Conservation (phyloP, 1,140 invertebrate species). For the Drosophila chauvacae region DNA sequence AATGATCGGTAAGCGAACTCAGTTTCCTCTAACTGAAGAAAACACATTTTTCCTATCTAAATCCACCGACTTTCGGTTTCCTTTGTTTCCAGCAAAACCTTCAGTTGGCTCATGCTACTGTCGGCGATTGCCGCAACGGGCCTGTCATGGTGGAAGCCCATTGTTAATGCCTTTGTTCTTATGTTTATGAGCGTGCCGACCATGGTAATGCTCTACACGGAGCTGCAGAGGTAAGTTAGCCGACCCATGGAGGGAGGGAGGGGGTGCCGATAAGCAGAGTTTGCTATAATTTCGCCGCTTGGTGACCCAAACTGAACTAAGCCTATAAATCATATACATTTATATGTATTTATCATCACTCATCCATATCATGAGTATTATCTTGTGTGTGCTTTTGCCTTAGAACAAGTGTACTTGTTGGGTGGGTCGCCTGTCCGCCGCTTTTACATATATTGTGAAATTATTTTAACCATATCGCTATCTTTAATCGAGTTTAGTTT, state of each 20-base stretch:
- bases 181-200: constrained; percentile 91
- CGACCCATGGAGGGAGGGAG: background rate
- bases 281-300: constrained; percentile 30
- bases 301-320: constrained; percentile 27
- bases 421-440: background rate
- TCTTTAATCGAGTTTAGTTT: constrained; percentile 32
- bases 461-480: constrained; percentile 40
- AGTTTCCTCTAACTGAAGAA: constrained; percentile 7
- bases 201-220: constrained; percentile 88
- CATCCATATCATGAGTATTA: constrained; percentile 35
- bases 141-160: constrained; percentile 89
- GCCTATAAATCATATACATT: constrained; percentile 40
- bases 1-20: constrained; percentile 87
- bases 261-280: constrained; percentile 28
- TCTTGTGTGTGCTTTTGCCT: constrained; percentile 31
- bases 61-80: constrained; percentile 28
- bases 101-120: constrained; percentile 86
- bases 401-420: constrained; percentile 29
- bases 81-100: constrained; percentile 84
- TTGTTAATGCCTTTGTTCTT: constrained; percentile 91
- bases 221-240: constrained; percentile 87
- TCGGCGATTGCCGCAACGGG: constrained; percentile 88
- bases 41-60: constrained; percentile 5
- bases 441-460: constrained; percentile 32
- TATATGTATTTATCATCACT: constrained; percentile 42